These are phyloP conservation scores for Chloroceryle amazona DNA, from an alignment of 2,797 vertebrate species.

Conservation along the genomic window DNA sequence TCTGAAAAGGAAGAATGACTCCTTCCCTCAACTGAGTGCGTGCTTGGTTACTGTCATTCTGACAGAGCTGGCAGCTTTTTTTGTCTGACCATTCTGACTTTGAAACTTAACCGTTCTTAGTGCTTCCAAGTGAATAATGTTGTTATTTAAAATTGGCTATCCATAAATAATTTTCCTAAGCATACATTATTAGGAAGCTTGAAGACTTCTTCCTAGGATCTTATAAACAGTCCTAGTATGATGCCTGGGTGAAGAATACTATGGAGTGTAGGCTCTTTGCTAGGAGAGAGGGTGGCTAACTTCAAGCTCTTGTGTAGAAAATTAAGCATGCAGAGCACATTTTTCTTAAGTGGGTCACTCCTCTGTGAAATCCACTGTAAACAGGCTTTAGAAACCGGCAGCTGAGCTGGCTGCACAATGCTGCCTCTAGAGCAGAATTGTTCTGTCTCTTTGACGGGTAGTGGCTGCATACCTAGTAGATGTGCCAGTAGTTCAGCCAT, in stretches of 20 bases:
- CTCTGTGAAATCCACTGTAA: neutral
- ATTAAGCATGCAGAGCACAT: neutral
- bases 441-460: neutral
- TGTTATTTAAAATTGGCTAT: neutral
- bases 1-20: neutral
- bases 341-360: constrained; percentile 19
- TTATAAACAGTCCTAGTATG: neutral
- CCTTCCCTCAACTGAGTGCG: neutral
- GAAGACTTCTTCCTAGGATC: neutral
- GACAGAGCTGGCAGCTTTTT: neutral
- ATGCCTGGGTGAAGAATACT: neutral
- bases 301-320: neutral
- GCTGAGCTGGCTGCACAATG: neutral
- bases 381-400: neutral
- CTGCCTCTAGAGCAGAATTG: neutral
- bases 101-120: neutral
- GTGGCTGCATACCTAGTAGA: neutral
- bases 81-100: neutral
- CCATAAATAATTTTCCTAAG: neutral
- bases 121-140: neutral
- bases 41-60: neutral
- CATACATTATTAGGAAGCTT: neutral
- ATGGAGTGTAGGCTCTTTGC: neutral
- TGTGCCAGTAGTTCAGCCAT: neutral
- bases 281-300: neutral